Base-by-base conservation (phyloP, 92 coral and sea anemone species). In the Porites divaricata region DNA sequence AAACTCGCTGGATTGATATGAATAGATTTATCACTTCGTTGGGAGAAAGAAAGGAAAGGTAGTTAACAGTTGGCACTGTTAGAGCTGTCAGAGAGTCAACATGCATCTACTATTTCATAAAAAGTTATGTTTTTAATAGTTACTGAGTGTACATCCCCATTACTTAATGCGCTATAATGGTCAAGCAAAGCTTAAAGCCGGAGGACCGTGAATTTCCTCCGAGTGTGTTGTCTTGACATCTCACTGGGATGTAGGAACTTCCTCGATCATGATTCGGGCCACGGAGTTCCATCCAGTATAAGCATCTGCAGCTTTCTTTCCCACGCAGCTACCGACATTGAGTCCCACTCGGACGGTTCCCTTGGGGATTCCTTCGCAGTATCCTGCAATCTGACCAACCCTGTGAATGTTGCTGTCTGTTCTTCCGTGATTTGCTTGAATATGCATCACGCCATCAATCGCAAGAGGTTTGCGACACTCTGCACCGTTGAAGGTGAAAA, bases 181-280 rank as follows among this genome's bases (percentile, higher is more conserved):
- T 54, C 59, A 9, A 11, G 16, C 16, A 11, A 54, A 54, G 2
- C 1, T 54, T 2, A 11, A 54, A 15, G 16, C 1, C 1, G 10
- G 10, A 54, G 3, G 0, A 35, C 45, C 45, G 45, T 54, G 16
- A 54, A 15, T 54, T 15, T 69, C 74, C 17, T 25, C 0, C n/a
- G 4, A 2, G 9, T 70, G 75, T 45, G 14, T 70, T 70, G 21
- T 41, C 6, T 70, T 17, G 22, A 56, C 49, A 65, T 56, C 25
- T 28, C 15, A 9, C 50, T 80, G 75, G 19, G 90, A 86, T 22
- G 87, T 87, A 8, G 84, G 81, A 22, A 74, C 71, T 35, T 85
- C 90, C 79, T 90, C 93, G 9, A 90, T 70, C 67, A 90, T 90
- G 26, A 90, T 81, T 12, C 86, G 76, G 41, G 93, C 71, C 58